Percentiles rank a stretch among this genome's conserved stretches.
Evolutionary conservation across 2,888 invertebrate species (phyloP).

Genomic region (Cataglyphis cursor): DNA sequence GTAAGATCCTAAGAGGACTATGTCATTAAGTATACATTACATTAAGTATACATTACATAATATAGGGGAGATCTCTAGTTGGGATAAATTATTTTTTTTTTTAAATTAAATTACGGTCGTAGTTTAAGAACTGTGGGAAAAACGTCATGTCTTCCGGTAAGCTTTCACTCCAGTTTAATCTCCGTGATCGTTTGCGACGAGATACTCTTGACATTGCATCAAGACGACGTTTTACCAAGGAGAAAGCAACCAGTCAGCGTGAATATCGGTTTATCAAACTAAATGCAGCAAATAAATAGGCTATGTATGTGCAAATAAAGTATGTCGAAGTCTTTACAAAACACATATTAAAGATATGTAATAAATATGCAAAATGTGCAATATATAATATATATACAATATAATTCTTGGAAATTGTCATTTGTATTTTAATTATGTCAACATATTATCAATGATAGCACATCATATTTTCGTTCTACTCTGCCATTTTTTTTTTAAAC

Average conservation of each 20-base stretch:
- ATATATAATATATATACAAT: not conserved
- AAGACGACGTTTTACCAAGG: conserved; percentile 55
- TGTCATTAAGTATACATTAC: conserved; percentile 16
- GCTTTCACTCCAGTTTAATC: conserved; percentile 81
- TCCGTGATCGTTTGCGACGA: conserved; percentile 65
- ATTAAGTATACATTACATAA: conserved; percentile 27
- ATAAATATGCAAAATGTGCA: not conserved
- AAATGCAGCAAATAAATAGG: conserved; percentile 66
- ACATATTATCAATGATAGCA: not conserved
- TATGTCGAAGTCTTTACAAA: not conserved
- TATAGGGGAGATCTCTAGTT: not conserved
- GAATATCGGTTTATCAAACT: conserved; percentile 75
- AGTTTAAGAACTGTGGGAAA: conserved; percentile 75
- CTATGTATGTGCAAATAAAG: conserved; percentile 23
- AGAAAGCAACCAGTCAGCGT: conserved; percentile 73
- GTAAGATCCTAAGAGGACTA: conserved; percentile 18
- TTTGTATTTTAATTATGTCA: not conserved
- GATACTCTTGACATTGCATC: conserved; percentile 77
- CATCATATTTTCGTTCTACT: not conserved
- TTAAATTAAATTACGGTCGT: conserved; percentile 59
- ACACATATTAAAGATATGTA: not conserved
- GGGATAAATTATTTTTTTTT: conserved; percentile 21
- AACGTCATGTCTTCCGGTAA: conserved; percentile 74
- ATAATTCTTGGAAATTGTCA: not conserved
- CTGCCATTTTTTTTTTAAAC: not conserved